A percentile compares a stretch with the other conserved stretches of the same genome.
These are phyloP conservation scores for Phortica okadai DNA, from an alignment of 2,888 invertebrate species.

Conservation along the genomic window DNA sequence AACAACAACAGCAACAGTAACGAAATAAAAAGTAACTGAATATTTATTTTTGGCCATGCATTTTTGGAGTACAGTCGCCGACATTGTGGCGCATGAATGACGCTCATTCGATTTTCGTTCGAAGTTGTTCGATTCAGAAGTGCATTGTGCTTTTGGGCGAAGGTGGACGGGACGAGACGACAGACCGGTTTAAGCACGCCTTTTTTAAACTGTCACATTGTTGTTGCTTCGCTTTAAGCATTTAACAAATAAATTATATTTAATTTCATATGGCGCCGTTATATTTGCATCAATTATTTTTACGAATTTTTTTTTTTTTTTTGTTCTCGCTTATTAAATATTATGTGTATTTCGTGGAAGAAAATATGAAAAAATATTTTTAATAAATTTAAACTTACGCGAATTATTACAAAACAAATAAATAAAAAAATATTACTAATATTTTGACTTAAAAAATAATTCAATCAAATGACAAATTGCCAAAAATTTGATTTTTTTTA, in stretches of 20 bases:
- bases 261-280: conserved; percentile 65
- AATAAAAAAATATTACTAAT: no score
- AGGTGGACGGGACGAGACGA: neutral
- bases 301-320: neutral
- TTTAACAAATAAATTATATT: conserved; percentile 57
- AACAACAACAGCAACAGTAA: neutral
- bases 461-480: no score
- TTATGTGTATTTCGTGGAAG: no score
- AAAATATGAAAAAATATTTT: no score
- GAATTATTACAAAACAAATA: no score
- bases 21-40: conserved; percentile 19
- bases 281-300: conserved; percentile 45
- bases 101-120: conserved; percentile 41
- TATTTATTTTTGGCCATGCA: conserved; percentile 43
- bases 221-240: neutral
- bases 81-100: conserved; percentile 50
- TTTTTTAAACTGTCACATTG: neutral
- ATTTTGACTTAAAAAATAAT: no score
- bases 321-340: no score
- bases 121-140: neutral
- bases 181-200: conserved; percentile 53
- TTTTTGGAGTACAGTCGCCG: conserved; percentile 65
- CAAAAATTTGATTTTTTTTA: no score
- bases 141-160: neutral
- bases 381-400: no score